Base-by-base conservation (phyloP, 2,888 invertebrate genomes). In the Drosophila parthenogenetica region DNA sequence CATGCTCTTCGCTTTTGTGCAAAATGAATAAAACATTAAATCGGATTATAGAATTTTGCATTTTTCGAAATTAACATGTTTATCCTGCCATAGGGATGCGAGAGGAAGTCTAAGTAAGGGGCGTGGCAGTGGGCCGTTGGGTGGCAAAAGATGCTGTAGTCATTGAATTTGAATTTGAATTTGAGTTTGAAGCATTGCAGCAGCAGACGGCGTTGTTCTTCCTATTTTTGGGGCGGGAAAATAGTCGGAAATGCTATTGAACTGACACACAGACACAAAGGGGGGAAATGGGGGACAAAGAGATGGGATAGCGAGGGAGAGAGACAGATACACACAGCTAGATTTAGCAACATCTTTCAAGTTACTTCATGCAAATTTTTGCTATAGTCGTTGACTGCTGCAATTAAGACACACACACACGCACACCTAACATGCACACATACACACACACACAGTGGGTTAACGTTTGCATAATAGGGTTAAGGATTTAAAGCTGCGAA, bases 21-120 rank as follows among this genome's bases (percentile, higher is more conserved):
- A 81, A 84, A 89, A 85, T 85, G 85, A 85, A 85, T 85, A 85
- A 85, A 89, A 85, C 89, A 89, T 85, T 88, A 85, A 85, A 85
- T 87, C 89, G 89, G 85, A 85, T 88, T 85, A 89, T 88, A 89
- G 87, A 85, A 89, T 81, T 85, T 85, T 81, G 87, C 89, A 85
- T 89, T 85, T 85, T 87, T 84, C 72, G 73, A 85, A 85, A 85
- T 85, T 89, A 85, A 85, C 85, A 85, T 85, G 89, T 85, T 85
- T 85, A 85, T 81, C 84, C 88, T 79, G 84, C 67, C 65, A 59
- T 63, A 59, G 46, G 73, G 54, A 49, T 54, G 74, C 10, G n/a
- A 32, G 46, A 25, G n/a, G 2, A 11, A 42, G 46, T 51, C 53
- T 1, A 17, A 17, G 49, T 29, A 35, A n/a, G 16, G 11, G n/a